Base-by-base conservation (phyloP, 2,888 invertebrate species). In the Holacanthella duospinosa region DNA sequence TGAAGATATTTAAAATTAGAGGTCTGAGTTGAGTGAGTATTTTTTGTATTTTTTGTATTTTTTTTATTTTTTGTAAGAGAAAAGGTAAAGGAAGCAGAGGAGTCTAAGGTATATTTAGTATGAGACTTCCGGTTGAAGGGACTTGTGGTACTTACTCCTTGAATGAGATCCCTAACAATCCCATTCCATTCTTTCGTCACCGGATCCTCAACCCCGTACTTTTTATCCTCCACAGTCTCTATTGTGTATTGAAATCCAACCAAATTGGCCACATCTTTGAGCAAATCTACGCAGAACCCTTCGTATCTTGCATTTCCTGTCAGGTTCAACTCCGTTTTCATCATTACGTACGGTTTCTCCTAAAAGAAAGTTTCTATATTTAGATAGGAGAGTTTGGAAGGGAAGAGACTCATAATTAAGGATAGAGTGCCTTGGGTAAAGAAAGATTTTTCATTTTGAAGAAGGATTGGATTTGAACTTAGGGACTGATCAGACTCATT, bases 331-430 rank as follows among this genome's bases (percentile, higher is more conserved):
- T 88, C 89, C 66, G 86, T 85, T 74, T 87, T 88, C 59, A 91
- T 86, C 91, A 92, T 92, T 2, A 93, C 91, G 78, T 93, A 93
- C 0, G 93, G 93, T 70, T 86, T 86, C 75, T 92, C 92, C 92
- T 92, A 78, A 0, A 77, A 74, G 56, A 64, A 43, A 29, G 48
- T 36, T 36, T 36, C 36, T 36, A 16, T 16, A 12, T 36, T 36
- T 36, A 36, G 16, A 12, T 6, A 36, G 36, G 9, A 36, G 9
- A 36, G 16, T 36, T 16, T 36, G 6, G 36, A 36, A 16, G 16
- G 16, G 36, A 36, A 36, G 36, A 36, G 16, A 6, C 36, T 6
- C n/a, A n/a, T n/a, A n/a, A n/a, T n/a, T 36, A 36, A 36, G 36
- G 9, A 6, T 16, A 36, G 36, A 36, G 16, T 12, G 6, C 36